A percentile compares a stretch with the other conserved stretches of the same genome.
Evolutionary conservation across 2,797 vertebrate species (phyloP).

Genomic region (Caiman crocodilus): DNA sequence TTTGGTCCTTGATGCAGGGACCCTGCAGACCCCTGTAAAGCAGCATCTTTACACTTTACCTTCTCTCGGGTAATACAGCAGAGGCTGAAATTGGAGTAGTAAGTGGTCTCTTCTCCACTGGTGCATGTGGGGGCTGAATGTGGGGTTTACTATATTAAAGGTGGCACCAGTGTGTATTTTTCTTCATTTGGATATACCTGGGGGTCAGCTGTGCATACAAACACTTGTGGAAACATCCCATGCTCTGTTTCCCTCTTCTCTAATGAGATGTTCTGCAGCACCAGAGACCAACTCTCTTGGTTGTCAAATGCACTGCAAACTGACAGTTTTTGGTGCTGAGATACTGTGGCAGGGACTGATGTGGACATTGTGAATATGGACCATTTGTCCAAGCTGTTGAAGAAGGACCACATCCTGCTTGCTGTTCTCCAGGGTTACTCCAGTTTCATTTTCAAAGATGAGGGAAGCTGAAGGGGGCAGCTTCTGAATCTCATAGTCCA

Average conservation of each 20-base stretch:
- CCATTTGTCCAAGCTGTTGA: fast-evolving
- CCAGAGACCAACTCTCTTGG: fast-evolving
- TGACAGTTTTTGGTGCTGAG: neutral
- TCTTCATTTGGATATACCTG: neutral
- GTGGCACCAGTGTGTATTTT: neutral
- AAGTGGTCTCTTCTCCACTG: neutral
- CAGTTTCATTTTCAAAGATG: neutral
- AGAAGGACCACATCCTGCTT: neutral
- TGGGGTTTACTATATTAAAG: neutral
- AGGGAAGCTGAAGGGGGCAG: neutral
- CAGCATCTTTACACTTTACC: constrained; percentile 6
- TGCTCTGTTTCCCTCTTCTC: neutral
- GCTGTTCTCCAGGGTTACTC: neutral
- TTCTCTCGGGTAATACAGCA: neutral
- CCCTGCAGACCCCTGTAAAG: constrained; percentile 26
- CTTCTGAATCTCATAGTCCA: neutral
- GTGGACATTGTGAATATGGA: fast-evolving
- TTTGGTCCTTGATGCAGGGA: constrained; percentile 44
- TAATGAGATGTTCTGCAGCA: neutral
- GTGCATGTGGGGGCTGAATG: neutral
- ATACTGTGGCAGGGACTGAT: too few species aligned
- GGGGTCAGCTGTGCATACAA: neutral
- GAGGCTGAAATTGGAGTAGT: neutral
- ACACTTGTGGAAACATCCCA: neutral
- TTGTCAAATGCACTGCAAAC: neutral